Evolutionary conservation across 2,797 vertebrate genomes (phyloP), one percentile per base, ranked within the genome.

Genomic region (Xenentodon cancila): DNA sequence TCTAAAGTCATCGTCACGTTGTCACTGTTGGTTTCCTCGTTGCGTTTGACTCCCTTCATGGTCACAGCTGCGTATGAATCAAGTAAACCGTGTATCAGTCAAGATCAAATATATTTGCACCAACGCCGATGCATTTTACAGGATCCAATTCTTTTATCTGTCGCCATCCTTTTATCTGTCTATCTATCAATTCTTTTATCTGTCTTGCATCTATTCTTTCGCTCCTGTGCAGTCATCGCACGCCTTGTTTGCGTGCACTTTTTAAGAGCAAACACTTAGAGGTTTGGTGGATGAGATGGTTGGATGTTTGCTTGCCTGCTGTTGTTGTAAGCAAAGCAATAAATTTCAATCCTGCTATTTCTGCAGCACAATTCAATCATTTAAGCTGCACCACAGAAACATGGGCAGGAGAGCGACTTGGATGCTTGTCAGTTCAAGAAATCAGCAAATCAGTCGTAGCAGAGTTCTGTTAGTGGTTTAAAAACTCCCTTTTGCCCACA

Each of bases 261-360:
- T 49, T 51, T 7, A 9, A 53, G 32, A 51, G 54, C 45, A 42
- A 68, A 61, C 58, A 45, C 43, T 37, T 27, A 7, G 19, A 49
- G 73, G 43, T 53, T 74, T 58, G 58, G 19, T 30, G 54, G 47
- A 57, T 5, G 9, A 71, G n/a, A 32, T 47, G 59, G 65, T 57
- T 21, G 34, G 59, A 22, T 59, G 51, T 79, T 75, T 64, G 64
- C 69, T 55, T 17, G 68, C 30, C 56, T 46, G 21, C 18, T 32
- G 21, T 44, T 59, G 57, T 43, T 49, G 59, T 54, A 47, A 51
- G 50, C 44, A 16, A 68, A 73, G 55, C 69, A 68, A 48, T 47
- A 68, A 64, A 67, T 40, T 63, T 48, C 18, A 34, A 4, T 48
- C 44, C 40, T 58, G 25, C 50, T 46, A 7, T 44, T 56, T 18